Evolutionary conservation across 30 jellyfish, hydroid and myxozoan genomes (phyloP), one percentile per base, ranked within the genome.

Genomic region (Phacellophora camtschatica): DNA sequence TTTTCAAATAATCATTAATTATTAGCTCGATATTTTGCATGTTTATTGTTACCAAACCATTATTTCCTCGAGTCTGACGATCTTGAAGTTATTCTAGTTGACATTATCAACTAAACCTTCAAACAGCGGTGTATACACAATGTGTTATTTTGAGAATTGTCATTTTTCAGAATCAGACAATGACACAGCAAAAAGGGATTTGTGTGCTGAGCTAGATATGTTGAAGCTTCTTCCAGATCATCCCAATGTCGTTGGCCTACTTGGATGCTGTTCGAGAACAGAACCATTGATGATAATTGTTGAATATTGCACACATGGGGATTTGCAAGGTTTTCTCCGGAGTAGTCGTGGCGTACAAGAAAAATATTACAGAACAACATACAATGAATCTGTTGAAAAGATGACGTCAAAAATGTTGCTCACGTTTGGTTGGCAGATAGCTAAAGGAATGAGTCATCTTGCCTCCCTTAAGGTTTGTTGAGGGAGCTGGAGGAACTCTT

Each of bases 261-360:
- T 82, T 19, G 98, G 98, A 12, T 92, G 98, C 56, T 92, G 98
- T 68, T 58, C 98, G 9, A 49, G 95, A 25, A 25, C 71, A 34
- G 98, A 92, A 15, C 98, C 96, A 6, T 32, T 92, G 46, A 77
- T 86, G 84, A 96, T 92, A 20, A 92, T 92, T 22, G 98, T 92
- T 20, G 98, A 92, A 74, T 92, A 82, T 62, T 92, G 98, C 62
- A 86, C 96, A 10, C 86, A 92, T 42, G 98, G 98, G 28, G 98
- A 92, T 54, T 74, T 92, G 33, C 98, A 92, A 72, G 98, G 98
- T 27, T 86, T 92, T 49, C 74, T 92, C 18, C 68, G 98, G 25
- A 92, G 86, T 76, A 92, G 98, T 61, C 79, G 98, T 2, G 98
- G 98, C 19, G 80, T 92, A 27, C 70, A 79, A 25, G 98, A 92